These are phyloP conservation scores for Lobophora halterata DNA, from an alignment of 2,888 invertebrate species.

Conservation along the genomic window DNA sequence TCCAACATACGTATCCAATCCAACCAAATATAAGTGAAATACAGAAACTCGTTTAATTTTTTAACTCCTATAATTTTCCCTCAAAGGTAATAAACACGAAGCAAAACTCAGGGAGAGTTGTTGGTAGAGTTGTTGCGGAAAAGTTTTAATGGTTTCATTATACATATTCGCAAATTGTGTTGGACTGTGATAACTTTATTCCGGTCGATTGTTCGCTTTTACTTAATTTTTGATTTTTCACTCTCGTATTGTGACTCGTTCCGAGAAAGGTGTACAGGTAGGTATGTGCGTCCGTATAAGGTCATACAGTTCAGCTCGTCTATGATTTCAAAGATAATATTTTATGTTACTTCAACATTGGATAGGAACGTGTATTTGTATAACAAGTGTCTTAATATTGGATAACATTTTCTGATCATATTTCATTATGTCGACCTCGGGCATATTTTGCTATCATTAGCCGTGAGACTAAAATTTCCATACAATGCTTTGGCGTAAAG, in stretches of 20 bases:
- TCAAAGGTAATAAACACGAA: slow-evolving; percentile 27
- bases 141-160: slow-evolving; percentile 35
- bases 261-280: background rate
- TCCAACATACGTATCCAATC: slow-evolving; percentile 2
- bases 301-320: too few species aligned
- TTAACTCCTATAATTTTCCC: slow-evolving; percentile 20
- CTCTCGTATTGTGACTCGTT: slow-evolving; percentile 3
- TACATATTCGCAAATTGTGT: slow-evolving; percentile 25
- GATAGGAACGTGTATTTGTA: too few species aligned
- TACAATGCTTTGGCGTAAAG: slow-evolving; percentile 63
- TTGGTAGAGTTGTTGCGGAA: slow-evolving; percentile 26
- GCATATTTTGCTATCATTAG: slow-evolving; percentile 32
- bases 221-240: too few species aligned
- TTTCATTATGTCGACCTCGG: slow-evolving; percentile 17
- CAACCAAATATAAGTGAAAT: slow-evolving; percentile 10
- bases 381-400: too few species aligned
- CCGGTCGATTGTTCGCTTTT: slow-evolving; percentile 13
- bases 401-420: slow-evolving; percentile 13
- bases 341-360: too few species aligned
- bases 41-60: background rate
- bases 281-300: background rate
- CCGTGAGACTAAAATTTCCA: slow-evolving; percentile 62
- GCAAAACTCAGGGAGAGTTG: slow-evolving; percentile 27
- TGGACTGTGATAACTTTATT: slow-evolving; percentile 12
- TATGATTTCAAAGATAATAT: too few species aligned